Percentiles rank a stretch among this genome's conserved stretches.
phyloP scores from a whole-genome alignment of 2,797 vertebrate species.

The Cyclopterus lumpus region DNA sequence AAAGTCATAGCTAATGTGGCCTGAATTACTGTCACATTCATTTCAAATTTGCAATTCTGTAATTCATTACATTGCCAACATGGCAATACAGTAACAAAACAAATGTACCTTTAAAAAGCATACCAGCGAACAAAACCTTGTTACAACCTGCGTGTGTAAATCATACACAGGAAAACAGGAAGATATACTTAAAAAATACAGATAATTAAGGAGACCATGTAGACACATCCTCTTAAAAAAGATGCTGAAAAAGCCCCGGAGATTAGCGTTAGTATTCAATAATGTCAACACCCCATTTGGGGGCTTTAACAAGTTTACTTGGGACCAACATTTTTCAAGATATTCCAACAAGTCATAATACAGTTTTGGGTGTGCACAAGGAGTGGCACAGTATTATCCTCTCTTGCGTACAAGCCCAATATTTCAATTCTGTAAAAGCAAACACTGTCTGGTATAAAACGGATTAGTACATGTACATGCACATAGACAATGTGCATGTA shows the following conservation, averaged over 20 bases:
- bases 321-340: background rate
- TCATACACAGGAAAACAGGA: conserved; percentile 28
- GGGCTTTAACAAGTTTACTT: background rate
- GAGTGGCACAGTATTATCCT: background rate
- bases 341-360: background rate
- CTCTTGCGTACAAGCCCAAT: background rate
- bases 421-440: background rate
- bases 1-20: background rate
- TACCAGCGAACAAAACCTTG: conserved; percentile 1
- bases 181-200: background rate
- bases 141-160: conserved; percentile 11
- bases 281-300: background rate
- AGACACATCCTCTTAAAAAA: background rate
- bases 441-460: background rate
- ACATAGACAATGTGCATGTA: background rate
- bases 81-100: background rate
- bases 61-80: background rate
- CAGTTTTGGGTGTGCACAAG: conserved; percentile 5
- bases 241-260: background rate
- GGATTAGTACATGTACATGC: background rate
- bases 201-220: conserved; percentile 4
- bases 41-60: background rate
- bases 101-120: background rate
- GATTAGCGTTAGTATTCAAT: background rate
- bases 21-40: background rate